Conservation (phyloP, 1,140 invertebrate genomes). For the Saccostrea echinata region DNA sequence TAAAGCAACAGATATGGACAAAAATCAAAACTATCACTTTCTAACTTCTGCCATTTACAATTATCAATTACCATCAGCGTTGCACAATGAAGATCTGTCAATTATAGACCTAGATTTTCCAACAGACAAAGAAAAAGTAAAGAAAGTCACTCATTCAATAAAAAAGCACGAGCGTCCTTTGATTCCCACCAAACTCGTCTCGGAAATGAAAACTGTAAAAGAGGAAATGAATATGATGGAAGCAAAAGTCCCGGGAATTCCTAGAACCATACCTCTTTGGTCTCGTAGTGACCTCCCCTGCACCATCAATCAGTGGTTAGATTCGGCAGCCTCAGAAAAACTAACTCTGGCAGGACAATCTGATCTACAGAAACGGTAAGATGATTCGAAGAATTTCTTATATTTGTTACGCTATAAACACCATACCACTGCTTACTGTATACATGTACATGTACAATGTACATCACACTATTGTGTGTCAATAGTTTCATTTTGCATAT, state of each 20-base stretch:
- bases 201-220: background rate
- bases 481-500: no score
- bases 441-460: no score
- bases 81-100: background rate
- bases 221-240: conserved; percentile 25
- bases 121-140: conserved; percentile 3
- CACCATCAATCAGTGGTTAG: background rate
- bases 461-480: no score
- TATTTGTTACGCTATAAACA: no score
- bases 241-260: background rate
- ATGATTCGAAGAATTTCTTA: background rate
- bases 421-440: no score
- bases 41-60: conserved; percentile 5
- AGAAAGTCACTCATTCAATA: background rate
- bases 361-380: conserved; percentile 34
- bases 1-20: background rate
- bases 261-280: background rate
- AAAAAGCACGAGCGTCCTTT: background rate
- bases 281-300: background rate
- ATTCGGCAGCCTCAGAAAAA: conserved; percentile 4
- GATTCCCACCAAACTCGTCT: background rate
- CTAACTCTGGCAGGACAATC: background rate
- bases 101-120: background rate
- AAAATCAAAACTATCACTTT: conserved; percentile 22
- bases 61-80: background rate